Base-by-base conservation (phyloP, 2,797 vertebrate genomes). In the Setipinna tenuifilis region DNA sequence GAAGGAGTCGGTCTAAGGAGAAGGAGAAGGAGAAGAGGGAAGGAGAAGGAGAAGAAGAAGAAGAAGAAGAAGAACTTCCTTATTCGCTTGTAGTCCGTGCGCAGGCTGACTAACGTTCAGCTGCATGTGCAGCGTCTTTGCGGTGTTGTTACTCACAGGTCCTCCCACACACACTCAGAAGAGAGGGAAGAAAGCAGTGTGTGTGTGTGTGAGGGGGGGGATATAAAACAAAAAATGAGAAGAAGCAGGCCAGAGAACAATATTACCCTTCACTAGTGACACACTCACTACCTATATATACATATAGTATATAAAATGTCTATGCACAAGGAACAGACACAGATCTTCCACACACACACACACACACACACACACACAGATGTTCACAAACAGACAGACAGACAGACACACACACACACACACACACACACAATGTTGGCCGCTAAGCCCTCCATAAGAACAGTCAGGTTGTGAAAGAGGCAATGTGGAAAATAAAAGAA, bases 101-200 rank as follows among this genome's bases (percentile, higher is more conserved):
- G 83, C 86, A 12, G 87, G 85, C 83, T 90, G 89, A 90, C 88
- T 90, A 90, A 89, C 86, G 82, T 88, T 87, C 85, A 87, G 86
- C 17, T 62, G 84, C 83, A 84, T 81, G 87, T 28, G 17, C 17
- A 21, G 35, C 6, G 16, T 19, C 6, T 78, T 41, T 78, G 71
- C 35, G 71, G 71, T 81, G 59, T 44, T n/a, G 41, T 89, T 88
- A 86, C 89, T 88, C 86, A 88, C n/a, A 81, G 48, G 41, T 84
- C 65, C 44, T 65, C 50, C 83, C 83, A 0, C 82, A 84, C 62
- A 81, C 71, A 84, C 78, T 71, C 65, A 61, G 59, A 84, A 50
- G 84, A 84, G 62, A 86, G 83, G 83, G 80, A 57, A 85, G 81
- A 86, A 44, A 78, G 28, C 28, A 68, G 11, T 9, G 7, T 9